Percentiles rank a stretch among this genome's conserved stretches.
Evolutionary conservation across 2,888 invertebrate genomes (phyloP).

Genomic region (Dryomyza anilis): DNA sequence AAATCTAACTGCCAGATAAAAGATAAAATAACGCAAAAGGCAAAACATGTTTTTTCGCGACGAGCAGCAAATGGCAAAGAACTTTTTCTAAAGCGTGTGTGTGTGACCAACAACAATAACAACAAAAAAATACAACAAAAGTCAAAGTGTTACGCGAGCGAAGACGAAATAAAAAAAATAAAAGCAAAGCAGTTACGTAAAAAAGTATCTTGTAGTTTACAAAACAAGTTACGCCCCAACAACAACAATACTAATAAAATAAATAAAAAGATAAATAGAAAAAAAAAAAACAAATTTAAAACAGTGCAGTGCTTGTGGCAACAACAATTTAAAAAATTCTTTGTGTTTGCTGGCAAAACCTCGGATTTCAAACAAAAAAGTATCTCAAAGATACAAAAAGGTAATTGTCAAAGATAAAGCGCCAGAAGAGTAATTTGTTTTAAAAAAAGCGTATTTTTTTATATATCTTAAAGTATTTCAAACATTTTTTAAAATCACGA

Average conservation of each 20-base stretch:
- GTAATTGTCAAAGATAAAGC: neutral
- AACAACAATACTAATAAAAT: conserved; percentile 11
- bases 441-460: neutral
- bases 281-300: too few species aligned
- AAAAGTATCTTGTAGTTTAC: conserved; percentile 39
- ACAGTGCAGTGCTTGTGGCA: too few species aligned
- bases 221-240: conserved; percentile 43
- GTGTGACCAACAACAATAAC: neutral
- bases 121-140: neutral
- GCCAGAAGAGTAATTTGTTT: neutral
- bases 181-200: conserved; percentile 42
- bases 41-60: neutral
- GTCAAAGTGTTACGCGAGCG: too few species aligned
- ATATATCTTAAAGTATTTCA: neutral
- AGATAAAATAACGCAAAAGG: neutral
- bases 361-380: too few species aligned
- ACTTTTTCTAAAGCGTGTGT: neutral
- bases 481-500: neutral
- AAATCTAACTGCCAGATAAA: conserved; percentile 10
- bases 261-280: too few species aligned
- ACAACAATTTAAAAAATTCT: conserved; percentile 1
- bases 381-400: conserved; percentile 23
- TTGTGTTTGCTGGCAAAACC: too few species aligned
- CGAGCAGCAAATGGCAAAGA: neutral
- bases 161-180: conserved; percentile 17